Conservation (phyloP, 2,888 invertebrate species). For the Rosalia funebris region DNA sequence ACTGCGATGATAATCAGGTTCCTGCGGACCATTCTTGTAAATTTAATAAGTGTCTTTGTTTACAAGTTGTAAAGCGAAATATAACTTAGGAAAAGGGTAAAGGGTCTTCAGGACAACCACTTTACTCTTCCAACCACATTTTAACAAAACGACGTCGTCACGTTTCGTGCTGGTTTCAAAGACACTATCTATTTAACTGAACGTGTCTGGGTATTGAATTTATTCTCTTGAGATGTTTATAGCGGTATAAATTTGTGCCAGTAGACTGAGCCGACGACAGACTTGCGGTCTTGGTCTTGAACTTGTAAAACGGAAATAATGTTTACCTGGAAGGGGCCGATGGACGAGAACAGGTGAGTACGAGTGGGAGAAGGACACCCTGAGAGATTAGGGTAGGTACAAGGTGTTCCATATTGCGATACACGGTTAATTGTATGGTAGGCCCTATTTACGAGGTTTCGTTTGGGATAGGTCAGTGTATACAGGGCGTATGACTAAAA, state of each 20-base stretch:
- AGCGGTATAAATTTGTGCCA: slow-evolving; percentile 39
- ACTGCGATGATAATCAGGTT: slow-evolving; percentile 35
- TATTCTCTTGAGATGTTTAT: slow-evolving; percentile 25
- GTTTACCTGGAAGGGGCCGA: slow-evolving; percentile 11
- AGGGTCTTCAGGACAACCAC: slow-evolving; percentile 66
- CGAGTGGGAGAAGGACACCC: slow-evolving; percentile 10
- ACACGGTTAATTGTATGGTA: too few species aligned
- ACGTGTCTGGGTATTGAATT: slow-evolving; percentile 11
- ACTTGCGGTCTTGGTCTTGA: slow-evolving; percentile 44
- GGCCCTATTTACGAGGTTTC: too few species aligned
- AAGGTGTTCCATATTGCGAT: too few species aligned
- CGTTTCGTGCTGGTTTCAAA: not conserved
- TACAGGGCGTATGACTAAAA: too few species aligned
- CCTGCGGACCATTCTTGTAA: slow-evolving; percentile 20
- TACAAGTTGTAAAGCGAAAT: slow-evolving; percentile 1
- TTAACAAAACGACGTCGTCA: not conserved
- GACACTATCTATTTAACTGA: slow-evolving; percentile 15
- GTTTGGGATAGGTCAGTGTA: too few species aligned
- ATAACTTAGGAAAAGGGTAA: not conserved
- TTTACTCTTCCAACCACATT: slow-evolving; percentile 71
- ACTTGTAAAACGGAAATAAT: slow-evolving; percentile 38
- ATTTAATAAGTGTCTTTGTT: slow-evolving; percentile 1
- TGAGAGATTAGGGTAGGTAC: not conserved
- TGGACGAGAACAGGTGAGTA: slow-evolving; percentile 10
- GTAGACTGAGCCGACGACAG: slow-evolving; percentile 40